Evolutionary conservation across 2,113 vertebrate genomes (phyloP).

Genomic region (Naja naja): DNA sequence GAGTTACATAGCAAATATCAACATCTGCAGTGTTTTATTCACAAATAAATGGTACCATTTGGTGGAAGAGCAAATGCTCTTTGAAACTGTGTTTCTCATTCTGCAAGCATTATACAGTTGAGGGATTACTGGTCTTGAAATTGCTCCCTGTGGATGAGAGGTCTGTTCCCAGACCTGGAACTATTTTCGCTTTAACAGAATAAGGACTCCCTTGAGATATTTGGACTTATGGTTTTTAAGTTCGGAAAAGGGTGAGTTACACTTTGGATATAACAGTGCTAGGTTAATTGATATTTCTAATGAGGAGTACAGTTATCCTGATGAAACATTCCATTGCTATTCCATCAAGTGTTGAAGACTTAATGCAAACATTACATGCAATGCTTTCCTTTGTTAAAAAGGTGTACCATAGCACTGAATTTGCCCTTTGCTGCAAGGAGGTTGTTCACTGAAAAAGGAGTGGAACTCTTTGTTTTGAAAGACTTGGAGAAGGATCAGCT

Average conservation of each 20-base stretch:
- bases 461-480: constrained; percentile 56
- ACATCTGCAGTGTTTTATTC: not conserved
- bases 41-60: not conserved
- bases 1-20: not conserved
- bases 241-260: not conserved
- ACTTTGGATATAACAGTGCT: not conserved
- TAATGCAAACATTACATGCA: not conserved
- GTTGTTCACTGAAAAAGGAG: constrained; percentile 57
- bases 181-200: constrained; percentile 1
- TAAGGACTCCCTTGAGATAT: not conserved
- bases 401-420: constrained; percentile 58
- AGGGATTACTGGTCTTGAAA: constrained; percentile 2
- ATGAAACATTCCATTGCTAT: not conserved
- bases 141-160: not conserved
- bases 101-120: not conserved
- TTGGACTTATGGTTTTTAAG: not conserved
- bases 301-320: not conserved
- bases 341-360: not conserved
- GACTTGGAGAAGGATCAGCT: constrained; percentile 61
- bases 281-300: constrained; percentile 1
- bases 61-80: not conserved
- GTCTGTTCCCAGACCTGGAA: not conserved
- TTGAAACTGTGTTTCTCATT: not conserved
- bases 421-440: constrained; percentile 63
- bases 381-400: constrained; percentile 32